Percentiles rank a stretch among this genome's conserved stretches.
phyloP scores from a whole-genome alignment of 2,888 invertebrate species.

The Steinernema scapterisci region DNA sequence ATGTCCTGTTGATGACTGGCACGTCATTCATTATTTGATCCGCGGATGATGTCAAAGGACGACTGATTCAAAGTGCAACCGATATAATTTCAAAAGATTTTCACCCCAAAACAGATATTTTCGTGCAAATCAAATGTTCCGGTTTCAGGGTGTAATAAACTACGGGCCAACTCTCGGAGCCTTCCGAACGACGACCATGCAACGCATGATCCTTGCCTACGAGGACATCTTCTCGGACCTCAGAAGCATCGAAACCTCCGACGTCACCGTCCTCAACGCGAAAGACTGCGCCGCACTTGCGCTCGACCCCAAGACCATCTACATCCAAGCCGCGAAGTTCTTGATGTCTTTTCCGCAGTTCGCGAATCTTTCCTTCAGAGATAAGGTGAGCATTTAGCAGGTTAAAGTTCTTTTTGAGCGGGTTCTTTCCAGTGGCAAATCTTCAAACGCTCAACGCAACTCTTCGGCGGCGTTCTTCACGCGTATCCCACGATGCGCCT shows the following conservation, averaged over 20 bases:
- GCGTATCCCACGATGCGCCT: background rate
- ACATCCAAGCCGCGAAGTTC: conserved; percentile 7
- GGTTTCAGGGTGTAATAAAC: conserved; percentile 1
- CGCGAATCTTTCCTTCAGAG: background rate
- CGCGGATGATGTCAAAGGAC: background rate
- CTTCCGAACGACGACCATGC: conserved; percentile 25
- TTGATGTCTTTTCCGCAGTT: conserved; percentile 22
- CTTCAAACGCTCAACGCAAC: background rate
- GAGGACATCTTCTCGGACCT: background rate
- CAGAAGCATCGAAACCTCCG: background rate
- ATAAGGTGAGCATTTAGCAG: background rate
- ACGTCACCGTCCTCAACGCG: background rate
- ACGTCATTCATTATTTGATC: no score
- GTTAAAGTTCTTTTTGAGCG: background rate
- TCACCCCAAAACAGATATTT: no score
- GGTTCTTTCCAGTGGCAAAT: background rate
- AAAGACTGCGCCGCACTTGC: background rate
- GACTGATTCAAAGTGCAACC: background rate
- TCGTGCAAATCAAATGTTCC: background rate
- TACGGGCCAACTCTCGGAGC: conserved; percentile 18
- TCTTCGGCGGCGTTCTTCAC: background rate
- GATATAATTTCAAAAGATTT: no score
- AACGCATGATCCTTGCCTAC: conserved; percentile 7
- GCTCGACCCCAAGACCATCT: background rate
- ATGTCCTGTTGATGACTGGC: no score